Evolutionary conservation across 2,113 vertebrate species (phyloP).

Genomic region (Sardina pilchardus): DNA sequence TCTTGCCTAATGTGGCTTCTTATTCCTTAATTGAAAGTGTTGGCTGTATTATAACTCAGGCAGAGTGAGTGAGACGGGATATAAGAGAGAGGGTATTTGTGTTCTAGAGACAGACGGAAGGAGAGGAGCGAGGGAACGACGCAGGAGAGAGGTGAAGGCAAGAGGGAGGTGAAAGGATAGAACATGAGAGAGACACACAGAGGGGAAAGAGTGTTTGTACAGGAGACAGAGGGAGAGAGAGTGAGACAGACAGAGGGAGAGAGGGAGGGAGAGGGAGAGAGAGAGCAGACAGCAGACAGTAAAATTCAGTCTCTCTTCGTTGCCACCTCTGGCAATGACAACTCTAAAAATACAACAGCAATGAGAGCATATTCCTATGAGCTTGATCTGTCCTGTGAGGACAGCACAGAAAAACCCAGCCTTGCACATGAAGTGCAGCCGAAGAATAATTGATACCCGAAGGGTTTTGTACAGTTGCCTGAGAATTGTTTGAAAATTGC

Average conservation of each 20-base stretch:
- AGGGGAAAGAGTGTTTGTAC: not conserved
- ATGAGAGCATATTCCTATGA: slow-evolving; percentile 22
- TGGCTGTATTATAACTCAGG: slow-evolving; percentile 44
- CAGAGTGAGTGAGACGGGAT: slow-evolving; percentile 28
- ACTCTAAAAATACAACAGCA: slow-evolving; percentile 44
- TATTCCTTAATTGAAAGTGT: slow-evolving; percentile 67
- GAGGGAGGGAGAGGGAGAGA: slow-evolving; percentile 29
- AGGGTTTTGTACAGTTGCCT: slow-evolving; percentile 26
- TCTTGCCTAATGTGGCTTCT: slow-evolving; percentile 62
- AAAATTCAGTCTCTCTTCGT: slow-evolving; percentile 35
- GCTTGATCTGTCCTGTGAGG: slow-evolving; percentile 40
- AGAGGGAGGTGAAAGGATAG: not conserved
- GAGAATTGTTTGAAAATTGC: slow-evolving; percentile 27
- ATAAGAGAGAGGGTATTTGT: not conserved
- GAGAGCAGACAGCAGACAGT: slow-evolving; percentile 46
- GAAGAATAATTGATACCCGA: slow-evolving; percentile 35
- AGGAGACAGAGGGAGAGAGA: not conserved
- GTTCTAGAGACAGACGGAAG: not conserved
- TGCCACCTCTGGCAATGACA: slow-evolving; percentile 37
- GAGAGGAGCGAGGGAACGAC: not conserved
- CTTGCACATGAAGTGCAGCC: not conserved
- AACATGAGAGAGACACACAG: not conserved
- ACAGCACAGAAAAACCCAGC: slow-evolving; percentile 16
- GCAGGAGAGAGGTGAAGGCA: not conserved
- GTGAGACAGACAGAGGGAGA: slow-evolving; percentile 26